Base-by-base conservation (phyloP, 2,113 vertebrate species). In the Engraulis encrasicolus region DNA sequence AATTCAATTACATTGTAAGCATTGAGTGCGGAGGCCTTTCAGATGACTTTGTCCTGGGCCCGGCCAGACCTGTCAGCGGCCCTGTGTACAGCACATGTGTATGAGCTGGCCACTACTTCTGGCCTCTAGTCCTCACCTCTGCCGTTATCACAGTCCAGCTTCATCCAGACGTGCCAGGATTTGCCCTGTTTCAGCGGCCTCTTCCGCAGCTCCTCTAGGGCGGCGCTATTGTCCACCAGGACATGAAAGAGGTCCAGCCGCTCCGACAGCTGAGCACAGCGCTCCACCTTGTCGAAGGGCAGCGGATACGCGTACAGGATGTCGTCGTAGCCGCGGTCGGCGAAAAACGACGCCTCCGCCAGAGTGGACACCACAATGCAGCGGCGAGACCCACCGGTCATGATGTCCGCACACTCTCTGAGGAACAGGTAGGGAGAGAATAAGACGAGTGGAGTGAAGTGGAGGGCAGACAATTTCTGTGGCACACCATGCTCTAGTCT, bases 321-420 rank as follows among this genome's bases (percentile, higher is more conserved):
- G 92, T 97, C 96, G 3, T 97, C 96, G 80, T 95, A 97, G 19
- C 96, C 96, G 0, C 93, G 91, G n/a, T 95, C 93, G 0, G 96
- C 94, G 50, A 95, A 96, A 86, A 97, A 95, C 0, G 20, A 88
- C 0, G 95, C 96, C 81, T 97, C 95, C 0, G 95, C 96, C 88
- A 97, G 79, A 0, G 96, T 97, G 88, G 96, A 96, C 6, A 97
- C 96, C 50, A 89, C 95, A 1, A 97, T 95, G 87, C 95, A 94
- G 0, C 94, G 88, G 23, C 92, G 92, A 0, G 93, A 88, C 12
- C 95, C 95, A 0, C 89, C 94, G 0, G 96, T 97, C 87, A 96
- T 95, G 81, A 97, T 95, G 58, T 88, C 93, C 0, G 93, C 96
- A 27, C 96, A 95, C 82, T 96, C 95, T 36, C 96, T 96, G 52